These are phyloP conservation scores for Chloroceryle amazona DNA, from an alignment of 2,797 vertebrate species.

Conservation along the genomic window DNA sequence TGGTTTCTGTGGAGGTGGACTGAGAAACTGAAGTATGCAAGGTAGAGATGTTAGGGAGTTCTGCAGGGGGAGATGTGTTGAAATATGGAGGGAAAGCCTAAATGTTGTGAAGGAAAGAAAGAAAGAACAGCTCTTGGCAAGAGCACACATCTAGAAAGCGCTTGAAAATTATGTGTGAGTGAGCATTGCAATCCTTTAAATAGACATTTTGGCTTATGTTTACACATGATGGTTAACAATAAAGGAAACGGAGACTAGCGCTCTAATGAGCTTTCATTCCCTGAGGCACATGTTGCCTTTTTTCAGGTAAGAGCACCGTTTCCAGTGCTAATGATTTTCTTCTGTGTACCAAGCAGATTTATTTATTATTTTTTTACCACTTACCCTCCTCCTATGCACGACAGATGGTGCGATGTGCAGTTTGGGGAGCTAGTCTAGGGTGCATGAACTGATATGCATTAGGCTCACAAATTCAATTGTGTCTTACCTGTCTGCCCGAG, in stretches of 20 bases:
- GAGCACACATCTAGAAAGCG: constrained; percentile 1
- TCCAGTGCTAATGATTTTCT: constrained; percentile 40
- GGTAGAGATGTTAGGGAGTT: rapidly evolving
- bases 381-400: not conserved
- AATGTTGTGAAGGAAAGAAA: not conserved
- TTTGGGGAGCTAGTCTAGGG: constrained; percentile 48
- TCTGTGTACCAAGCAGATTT: not conserved
- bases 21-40: not conserved
- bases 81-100: not conserved
- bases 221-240: not conserved
- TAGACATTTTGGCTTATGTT: constrained; percentile 29
- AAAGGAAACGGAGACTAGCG: not conserved
- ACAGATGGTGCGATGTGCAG: constrained; percentile 48
- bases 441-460: constrained; percentile 69
- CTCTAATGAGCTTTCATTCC: constrained; percentile 49
- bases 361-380: not conserved
- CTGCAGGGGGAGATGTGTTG: not conserved
- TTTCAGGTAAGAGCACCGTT: constrained; percentile 36
- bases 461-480: constrained; percentile 70
- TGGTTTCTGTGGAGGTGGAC: not conserved
- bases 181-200: not conserved
- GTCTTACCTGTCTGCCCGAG: constrained; percentile 68
- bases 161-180: constrained; percentile 20
- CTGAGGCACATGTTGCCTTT: not conserved
- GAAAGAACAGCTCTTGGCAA: constrained; percentile 3